phyloP scores from a whole-genome alignment of 2,888 invertebrate genomes.

The Plagodis pulveraria region DNA sequence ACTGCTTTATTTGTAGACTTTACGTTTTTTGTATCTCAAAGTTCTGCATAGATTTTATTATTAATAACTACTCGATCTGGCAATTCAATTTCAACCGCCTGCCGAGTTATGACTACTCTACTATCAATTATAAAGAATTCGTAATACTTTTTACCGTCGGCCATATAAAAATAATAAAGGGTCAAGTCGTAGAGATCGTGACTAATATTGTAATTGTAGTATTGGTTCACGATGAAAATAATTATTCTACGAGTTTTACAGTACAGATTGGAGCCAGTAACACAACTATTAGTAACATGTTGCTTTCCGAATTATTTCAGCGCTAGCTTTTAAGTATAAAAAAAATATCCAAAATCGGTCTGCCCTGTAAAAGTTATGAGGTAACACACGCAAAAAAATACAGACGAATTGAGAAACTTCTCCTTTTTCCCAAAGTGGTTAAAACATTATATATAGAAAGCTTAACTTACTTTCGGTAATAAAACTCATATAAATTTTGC shows the following conservation, averaged over 20 bases:
- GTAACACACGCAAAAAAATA: no score
- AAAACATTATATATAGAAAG: no score
- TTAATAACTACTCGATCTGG: slow-evolving; percentile 20
- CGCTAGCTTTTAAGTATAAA: no score
- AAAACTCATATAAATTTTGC: no score
- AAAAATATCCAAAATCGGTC: no score
- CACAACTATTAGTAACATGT: background rate
- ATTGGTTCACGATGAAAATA: slow-evolving; percentile 80
- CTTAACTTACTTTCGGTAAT: no score
- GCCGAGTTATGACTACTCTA: slow-evolving; percentile 37
- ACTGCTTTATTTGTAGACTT: slow-evolving; percentile 1
- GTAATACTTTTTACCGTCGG: slow-evolving; percentile 63
- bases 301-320: no score
- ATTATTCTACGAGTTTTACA: slow-evolving; percentile 63
- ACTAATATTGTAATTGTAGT: slow-evolving; percentile 78
- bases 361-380: no score
- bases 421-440: no score
- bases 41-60: slow-evolving; percentile 14
- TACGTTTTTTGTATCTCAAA: slow-evolving; percentile 5
- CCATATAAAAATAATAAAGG: slow-evolving; percentile 53
- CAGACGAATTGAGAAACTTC: no score
- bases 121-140: slow-evolving; percentile 62
- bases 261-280: slow-evolving; percentile 7
- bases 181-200: slow-evolving; percentile 68
- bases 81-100: slow-evolving; percentile 35